phyloP scores from a whole-genome alignment of 2,113 vertebrate genomes.

The Atrichornis clamosus region DNA sequence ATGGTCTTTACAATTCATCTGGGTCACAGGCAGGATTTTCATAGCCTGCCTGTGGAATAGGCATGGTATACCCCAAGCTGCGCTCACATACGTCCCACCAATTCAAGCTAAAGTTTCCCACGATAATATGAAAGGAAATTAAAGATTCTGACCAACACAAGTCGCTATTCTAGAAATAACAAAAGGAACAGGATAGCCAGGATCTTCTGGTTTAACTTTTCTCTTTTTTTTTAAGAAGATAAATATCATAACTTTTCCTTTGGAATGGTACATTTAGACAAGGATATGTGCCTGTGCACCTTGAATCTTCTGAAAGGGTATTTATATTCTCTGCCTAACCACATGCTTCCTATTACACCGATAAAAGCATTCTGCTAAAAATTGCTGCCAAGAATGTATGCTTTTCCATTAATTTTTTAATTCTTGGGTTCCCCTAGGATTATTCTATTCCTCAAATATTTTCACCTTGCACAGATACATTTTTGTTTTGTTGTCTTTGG shows the following conservation, averaged over 20 bases:
- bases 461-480: neutral
- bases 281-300: conserved; percentile 4
- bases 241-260: neutral
- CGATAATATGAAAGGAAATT: conserved; percentile 39
- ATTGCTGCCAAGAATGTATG: neutral
- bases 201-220: neutral
- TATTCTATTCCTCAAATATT: neutral
- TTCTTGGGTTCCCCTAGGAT: neutral
- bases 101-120: conserved; percentile 57
- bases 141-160: conserved; percentile 39
- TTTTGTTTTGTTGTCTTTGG: neutral
- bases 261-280: neutral
- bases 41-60: conserved; percentile 23
- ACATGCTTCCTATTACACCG: neutral
- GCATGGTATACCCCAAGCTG: conserved; percentile 15
- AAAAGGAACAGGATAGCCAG: neutral
- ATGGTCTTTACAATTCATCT: conserved; percentile 2
- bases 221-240: neutral
- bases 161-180: conserved; percentile 35
- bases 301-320: neutral
- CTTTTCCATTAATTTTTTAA: neutral
- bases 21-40: conserved; percentile 44
- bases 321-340: neutral
- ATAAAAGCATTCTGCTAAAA: neutral
- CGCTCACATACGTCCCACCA: conserved; percentile 4